phyloP scores from a whole-genome alignment of 1,140 invertebrate species.

The Wiebesia pumilae region DNA sequence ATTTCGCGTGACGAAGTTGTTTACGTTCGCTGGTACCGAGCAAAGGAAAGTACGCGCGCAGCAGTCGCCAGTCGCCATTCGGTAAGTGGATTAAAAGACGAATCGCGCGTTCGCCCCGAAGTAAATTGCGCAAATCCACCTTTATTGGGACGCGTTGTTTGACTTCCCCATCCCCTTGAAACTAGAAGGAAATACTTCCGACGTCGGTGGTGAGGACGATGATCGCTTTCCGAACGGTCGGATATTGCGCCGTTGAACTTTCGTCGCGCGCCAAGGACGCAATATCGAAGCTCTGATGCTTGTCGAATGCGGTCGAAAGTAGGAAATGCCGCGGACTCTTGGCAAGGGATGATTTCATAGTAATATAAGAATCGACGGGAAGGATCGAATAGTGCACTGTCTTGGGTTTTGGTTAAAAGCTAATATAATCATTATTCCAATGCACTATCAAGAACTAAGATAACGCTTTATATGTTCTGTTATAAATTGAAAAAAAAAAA shows the following conservation, averaged over 20 bases:
- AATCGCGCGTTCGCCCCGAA: not conserved
- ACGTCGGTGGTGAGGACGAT: no score
- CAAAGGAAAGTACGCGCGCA: not conserved
- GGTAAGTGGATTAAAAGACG: slow-evolving; percentile 43
- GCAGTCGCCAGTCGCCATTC: not conserved
- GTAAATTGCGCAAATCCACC: not conserved
- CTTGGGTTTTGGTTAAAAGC: not conserved
- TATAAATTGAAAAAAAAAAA: not conserved
- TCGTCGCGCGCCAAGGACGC: no score
- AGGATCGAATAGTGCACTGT: not conserved
- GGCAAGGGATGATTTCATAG: not conserved
- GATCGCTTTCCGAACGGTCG: not conserved
- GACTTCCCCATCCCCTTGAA: not conserved
- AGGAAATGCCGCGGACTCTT: no score
- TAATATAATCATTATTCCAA: not conserved
- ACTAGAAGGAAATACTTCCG: not conserved
- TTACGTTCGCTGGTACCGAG: not conserved
- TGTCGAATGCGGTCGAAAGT: no score
- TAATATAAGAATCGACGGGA: not conserved
- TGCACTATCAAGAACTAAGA: not conserved
- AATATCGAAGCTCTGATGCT: no score
- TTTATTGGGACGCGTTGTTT: not conserved
- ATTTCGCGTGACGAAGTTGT: slow-evolving; percentile 42
- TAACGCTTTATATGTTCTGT: not conserved
- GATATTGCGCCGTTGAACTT: not conserved